phyloP scores from a whole-genome alignment of 2,113 vertebrate species.

The Gallinago media region DNA sequence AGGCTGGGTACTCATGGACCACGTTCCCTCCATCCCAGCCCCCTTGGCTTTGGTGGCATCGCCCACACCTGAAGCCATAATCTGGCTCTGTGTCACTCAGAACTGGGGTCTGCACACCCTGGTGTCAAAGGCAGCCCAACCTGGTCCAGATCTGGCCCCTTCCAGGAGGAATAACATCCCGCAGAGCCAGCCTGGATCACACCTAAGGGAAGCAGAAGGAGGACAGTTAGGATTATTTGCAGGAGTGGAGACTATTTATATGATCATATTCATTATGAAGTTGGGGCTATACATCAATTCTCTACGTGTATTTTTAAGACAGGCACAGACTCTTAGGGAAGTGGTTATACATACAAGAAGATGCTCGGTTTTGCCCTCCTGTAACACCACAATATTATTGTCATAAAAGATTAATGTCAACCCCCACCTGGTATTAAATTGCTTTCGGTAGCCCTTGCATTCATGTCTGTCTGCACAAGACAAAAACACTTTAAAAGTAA shows the following conservation, averaged over 20 bases:
- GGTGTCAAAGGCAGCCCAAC: neutral
- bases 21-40: neutral
- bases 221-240: neutral
- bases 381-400: slow-evolving; percentile 67
- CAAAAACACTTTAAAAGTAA: slow-evolving; percentile 39
- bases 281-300: slow-evolving; percentile 46
- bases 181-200: neutral
- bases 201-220: neutral
- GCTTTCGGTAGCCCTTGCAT: slow-evolving; percentile 15
- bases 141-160: neutral
- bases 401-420: slow-evolving; percentile 73
- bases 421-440: slow-evolving; percentile 66
- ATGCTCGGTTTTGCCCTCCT: slow-evolving; percentile 54
- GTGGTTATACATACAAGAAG: neutral
- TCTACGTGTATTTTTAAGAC: slow-evolving; percentile 3
- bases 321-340: slow-evolving; percentile 49
- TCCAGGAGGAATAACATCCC: neutral
- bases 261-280: slow-evolving; percentile 32
- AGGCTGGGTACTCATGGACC: neutral
- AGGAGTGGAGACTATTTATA: slow-evolving; percentile 5
- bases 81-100: neutral
- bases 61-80: neutral
- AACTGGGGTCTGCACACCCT: neutral
- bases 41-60: neutral
- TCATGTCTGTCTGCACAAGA: slow-evolving; percentile 16